These are phyloP conservation scores for Alviniconcha marisindica DNA, from an alignment of 1,140 invertebrate species.

Conservation along the genomic window DNA sequence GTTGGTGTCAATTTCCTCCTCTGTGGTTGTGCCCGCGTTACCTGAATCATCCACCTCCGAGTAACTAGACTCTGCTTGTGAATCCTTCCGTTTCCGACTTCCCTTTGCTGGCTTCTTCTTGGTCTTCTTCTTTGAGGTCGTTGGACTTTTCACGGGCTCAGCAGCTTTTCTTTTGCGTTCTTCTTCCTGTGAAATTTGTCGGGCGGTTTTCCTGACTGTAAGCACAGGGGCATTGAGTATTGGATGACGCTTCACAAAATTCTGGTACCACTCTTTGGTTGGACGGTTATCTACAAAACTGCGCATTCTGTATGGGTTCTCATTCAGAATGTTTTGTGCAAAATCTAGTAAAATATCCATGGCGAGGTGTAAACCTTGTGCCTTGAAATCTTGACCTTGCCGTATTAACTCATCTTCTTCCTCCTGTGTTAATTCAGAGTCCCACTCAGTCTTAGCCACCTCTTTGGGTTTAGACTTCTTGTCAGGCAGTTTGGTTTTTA, in stretches of 20 bases:
- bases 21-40: neutral
- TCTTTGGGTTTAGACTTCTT: constrained; percentile 8
- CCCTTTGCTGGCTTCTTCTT: constrained; percentile 1
- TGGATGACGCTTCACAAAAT: constrained; percentile 22
- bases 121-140: neutral
- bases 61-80: neutral
- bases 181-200: constrained; percentile 21
- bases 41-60: constrained; percentile 22
- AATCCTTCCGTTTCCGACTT: neutral
- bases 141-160: neutral
- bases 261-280: constrained; percentile 34
- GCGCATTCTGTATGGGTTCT: constrained; percentile 22
- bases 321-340: constrained; percentile 23
- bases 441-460: neutral
- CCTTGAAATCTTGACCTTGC: constrained; percentile 23
- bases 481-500: neutral
- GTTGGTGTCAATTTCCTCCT: constrained; percentile 35
- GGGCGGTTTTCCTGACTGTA: constrained; percentile 21
- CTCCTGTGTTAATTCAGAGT: constrained; percentile 34
- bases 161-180: constrained; percentile 31
- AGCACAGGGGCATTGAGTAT: constrained; percentile 7
- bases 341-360: constrained; percentile 36
- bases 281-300: constrained; percentile 33
- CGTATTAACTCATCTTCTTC: constrained; percentile 26
- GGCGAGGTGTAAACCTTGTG: constrained; percentile 14